Base-by-base conservation (phyloP, 2,113 vertebrate species). In the Passer montanus region DNA sequence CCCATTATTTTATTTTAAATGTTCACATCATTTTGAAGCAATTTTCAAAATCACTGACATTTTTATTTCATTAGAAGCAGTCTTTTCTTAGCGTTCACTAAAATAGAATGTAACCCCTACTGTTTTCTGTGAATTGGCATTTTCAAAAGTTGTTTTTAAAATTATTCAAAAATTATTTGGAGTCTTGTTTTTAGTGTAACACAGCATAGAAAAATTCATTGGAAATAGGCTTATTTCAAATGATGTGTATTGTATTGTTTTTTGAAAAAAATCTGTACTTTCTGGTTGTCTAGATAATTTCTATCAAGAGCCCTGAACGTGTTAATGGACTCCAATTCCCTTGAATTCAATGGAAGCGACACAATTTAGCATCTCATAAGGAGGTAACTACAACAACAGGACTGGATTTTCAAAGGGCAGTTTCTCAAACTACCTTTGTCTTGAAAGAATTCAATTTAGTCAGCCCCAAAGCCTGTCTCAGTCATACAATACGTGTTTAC, bases 31-130 rank as follows among this genome's bases (percentile, higher is more conserved):
- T 52, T 95, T 84, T 74, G 73, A 93, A 85, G 79, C 47, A 90
- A 97, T 96, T 96, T 93, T 67, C 75, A 95, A 94, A 97, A 96
- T 95, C 72, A 72, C 41, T 90, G 87, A 69, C 70, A 69, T 90
- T 93, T 97, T 90, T 90, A 70, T 93, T 96, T 86, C 62, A 74
- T 39, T 28, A 93, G 60, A 92, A 86, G 20, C 68, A 70, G 41
- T 70, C 43, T 88, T 88, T 93, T 78, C 85, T 88, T 56, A 92
- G 64, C 44, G 75, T 74, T 90, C 39, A 3, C 75, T 80, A 81
- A 93, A 80, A 46, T 84, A 90, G 37, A 92, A 93, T 84, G 60
- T 27, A 93, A 89, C 72, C 52, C 87, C 87, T 60, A 52, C 90
- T 85, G 78, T 52, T 86, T 88, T 74, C 76, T 81, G 60, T 60